phyloP scores from a whole-genome alignment of 1,140 invertebrate species.

The Harpegnathos saltator region DNA sequence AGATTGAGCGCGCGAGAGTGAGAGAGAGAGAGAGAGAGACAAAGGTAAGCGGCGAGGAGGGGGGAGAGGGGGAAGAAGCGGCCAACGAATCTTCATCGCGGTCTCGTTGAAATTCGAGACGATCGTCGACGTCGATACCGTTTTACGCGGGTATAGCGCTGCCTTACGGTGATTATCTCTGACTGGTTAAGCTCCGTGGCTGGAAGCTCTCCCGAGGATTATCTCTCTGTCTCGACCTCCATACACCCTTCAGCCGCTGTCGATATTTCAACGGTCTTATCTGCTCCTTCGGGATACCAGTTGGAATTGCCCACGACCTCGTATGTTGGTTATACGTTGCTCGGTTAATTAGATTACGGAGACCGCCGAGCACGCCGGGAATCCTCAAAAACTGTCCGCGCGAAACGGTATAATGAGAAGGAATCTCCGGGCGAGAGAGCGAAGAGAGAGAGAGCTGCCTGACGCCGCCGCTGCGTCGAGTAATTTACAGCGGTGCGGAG shows the following conservation, averaged over 20 bases:
- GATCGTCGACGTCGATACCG: slow-evolving; percentile 76
- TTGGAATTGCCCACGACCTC: slow-evolving; percentile 68
- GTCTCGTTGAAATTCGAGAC: slow-evolving; percentile 78
- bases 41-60: background rate
- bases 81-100: slow-evolving; percentile 73
- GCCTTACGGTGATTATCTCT: slow-evolving; percentile 82
- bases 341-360: slow-evolving; percentile 71
- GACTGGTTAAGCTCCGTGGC: slow-evolving; percentile 81
- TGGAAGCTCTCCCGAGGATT: slow-evolving; percentile 80
- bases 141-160: slow-evolving; percentile 78
- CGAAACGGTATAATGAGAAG: slow-evolving; percentile 9
- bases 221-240: slow-evolving; percentile 77
- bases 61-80: slow-evolving; percentile 48
- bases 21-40: background rate
- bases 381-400: slow-evolving; percentile 13
- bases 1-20: too few relatives aligned
- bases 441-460: background rate
- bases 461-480: background rate
- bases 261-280: slow-evolving; percentile 84
- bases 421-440: background rate
- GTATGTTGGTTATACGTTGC: slow-evolving; percentile 57
- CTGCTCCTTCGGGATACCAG: slow-evolving; percentile 78
- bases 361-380: slow-evolving; percentile 14
- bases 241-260: slow-evolving; percentile 81
- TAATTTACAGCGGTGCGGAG: background rate